These are phyloP conservation scores for Gallinago media DNA, from an alignment of 2,113 vertebrate genomes.

Conservation along the genomic window DNA sequence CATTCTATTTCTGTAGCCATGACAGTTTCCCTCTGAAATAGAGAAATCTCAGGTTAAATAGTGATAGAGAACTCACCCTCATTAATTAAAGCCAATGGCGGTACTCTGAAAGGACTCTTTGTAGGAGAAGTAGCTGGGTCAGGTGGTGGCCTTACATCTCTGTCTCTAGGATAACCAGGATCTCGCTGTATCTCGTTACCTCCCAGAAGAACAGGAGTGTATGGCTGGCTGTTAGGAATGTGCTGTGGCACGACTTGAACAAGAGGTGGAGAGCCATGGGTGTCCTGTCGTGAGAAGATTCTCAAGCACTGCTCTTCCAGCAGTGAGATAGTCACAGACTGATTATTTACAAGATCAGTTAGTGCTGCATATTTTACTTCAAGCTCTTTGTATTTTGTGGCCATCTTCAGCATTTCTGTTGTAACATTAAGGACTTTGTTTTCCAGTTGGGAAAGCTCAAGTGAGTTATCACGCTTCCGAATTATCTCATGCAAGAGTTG, in stretches of 20 bases:
- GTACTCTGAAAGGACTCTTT: slow-evolving; percentile 80
- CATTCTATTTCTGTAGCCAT: fast-evolving
- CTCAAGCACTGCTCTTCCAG: slow-evolving; percentile 93
- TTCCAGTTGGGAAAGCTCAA: slow-evolving; percentile 95
- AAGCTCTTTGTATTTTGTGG: slow-evolving; percentile 92
- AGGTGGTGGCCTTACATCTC: slow-evolving; percentile 78
- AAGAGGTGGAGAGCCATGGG: slow-evolving; percentile 87
- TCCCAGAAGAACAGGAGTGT: slow-evolving; percentile 76
- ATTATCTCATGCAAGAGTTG: slow-evolving; percentile 98
- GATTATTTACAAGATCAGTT: slow-evolving; percentile 94
- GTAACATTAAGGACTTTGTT: slow-evolving; percentile 96
- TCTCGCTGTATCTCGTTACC: slow-evolving; percentile 95
- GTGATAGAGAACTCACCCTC: slow-evolving; percentile 81
- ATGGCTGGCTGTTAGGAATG: slow-evolving; percentile 86
- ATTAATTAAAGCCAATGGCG: slow-evolving; percentile 88
- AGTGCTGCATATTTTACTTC: slow-evolving; percentile 88
- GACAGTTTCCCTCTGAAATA: background rate
- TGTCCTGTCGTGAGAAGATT: slow-evolving; percentile 83
- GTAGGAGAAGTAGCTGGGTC: slow-evolving; percentile 84
- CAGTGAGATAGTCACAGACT: slow-evolving; percentile 89
- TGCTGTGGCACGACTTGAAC: slow-evolving; percentile 94
- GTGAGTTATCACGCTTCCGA: slow-evolving; percentile 94
- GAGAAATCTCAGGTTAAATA: background rate
- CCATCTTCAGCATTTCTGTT: slow-evolving; percentile 93
- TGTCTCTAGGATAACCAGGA: slow-evolving; percentile 84